Conservation (phyloP, 2,888 invertebrate species). For the Copidosoma aretas region DNA sequence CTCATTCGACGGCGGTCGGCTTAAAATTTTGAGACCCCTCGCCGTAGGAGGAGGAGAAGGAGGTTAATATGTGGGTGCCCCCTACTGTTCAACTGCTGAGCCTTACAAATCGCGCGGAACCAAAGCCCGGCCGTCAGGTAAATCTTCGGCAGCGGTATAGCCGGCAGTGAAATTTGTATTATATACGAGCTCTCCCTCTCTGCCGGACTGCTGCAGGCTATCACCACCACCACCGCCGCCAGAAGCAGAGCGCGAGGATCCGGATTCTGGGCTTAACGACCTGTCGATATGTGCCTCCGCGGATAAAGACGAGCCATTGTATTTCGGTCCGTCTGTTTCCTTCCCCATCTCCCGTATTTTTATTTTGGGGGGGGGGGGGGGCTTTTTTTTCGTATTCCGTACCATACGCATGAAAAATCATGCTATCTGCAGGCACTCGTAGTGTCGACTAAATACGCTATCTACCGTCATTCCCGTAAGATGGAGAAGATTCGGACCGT, state of each 20-base stretch:
- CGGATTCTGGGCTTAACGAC: conserved; percentile 54
- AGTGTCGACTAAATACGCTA: no score
- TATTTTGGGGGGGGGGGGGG: no score
- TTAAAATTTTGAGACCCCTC: not conserved
- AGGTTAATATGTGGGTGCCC: conserved; percentile 42
- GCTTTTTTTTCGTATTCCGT: no score
- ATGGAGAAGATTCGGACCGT: conserved; percentile 17
- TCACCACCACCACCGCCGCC: no score
- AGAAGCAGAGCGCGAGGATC: no score
- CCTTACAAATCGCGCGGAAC: conserved; percentile 56
- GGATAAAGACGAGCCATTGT: no score
- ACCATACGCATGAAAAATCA: no score
- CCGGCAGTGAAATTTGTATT: conserved; percentile 22
- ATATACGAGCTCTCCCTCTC: conserved; percentile 32
- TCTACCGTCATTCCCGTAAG: no score
- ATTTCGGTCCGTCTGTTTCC: no score
- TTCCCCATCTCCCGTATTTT: no score
- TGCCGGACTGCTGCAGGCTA: conserved; percentile 46
- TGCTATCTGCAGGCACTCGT: no score
- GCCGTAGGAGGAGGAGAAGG: not conserved
- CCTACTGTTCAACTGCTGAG: conserved; percentile 55
- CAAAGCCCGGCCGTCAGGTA: conserved; percentile 47
- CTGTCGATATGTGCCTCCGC: conserved; percentile 50
- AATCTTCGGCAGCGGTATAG: conserved; percentile 48
- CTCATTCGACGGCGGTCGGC: conserved; percentile 10